phyloP scores from a whole-genome alignment of 2,113 vertebrate genomes.

The Sialia sialis region DNA sequence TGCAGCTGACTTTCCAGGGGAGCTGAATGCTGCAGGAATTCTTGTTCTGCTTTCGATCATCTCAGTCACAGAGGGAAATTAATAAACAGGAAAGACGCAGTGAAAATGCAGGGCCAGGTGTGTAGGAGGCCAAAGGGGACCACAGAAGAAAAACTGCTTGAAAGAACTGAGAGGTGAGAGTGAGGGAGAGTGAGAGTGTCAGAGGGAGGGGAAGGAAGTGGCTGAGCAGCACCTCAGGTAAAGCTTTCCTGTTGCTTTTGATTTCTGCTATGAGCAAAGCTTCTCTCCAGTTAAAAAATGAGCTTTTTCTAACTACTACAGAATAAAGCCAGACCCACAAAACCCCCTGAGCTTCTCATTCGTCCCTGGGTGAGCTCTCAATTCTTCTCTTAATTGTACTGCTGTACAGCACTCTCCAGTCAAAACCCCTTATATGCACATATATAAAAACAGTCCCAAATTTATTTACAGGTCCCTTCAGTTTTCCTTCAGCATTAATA shows the following conservation, averaged over 20 bases:
- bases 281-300: neutral
- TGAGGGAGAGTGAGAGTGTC: rapidly evolving
- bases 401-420: neutral
- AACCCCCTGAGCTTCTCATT: neutral
- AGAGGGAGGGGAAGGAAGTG: neutral
- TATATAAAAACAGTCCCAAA: neutral
- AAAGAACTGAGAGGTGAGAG: neutral
- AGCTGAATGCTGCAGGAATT: rapidly evolving
- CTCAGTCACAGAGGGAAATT: neutral
- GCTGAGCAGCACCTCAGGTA: neutral
- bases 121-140: neutral
- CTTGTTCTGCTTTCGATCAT: neutral
- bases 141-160: neutral
- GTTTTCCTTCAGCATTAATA: neutral
- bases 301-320: neutral
- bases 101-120: neutral
- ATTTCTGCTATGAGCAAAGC: neutral
- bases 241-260: neutral
- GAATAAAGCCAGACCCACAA: neutral
- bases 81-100: neutral
- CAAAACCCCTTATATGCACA: neutral
- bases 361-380: neutral
- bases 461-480: neutral
- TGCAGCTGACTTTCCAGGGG: neutral
- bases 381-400: neutral